Conservation (phyloP, 2,797 vertebrate genomes). For the Florisuga fusca region DNA sequence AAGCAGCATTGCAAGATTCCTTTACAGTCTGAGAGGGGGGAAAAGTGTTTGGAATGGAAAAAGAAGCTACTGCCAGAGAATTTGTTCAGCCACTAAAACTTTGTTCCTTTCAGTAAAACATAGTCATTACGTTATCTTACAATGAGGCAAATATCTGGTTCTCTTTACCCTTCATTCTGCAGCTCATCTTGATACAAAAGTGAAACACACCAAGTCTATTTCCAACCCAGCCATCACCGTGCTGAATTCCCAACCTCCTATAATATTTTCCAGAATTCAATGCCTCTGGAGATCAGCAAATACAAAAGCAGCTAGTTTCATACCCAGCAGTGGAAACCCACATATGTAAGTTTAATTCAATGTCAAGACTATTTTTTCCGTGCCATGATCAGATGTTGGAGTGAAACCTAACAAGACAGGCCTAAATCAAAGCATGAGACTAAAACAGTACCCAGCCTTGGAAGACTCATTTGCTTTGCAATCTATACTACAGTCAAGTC, state of each 20-base stretch:
- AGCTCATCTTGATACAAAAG: not conserved
- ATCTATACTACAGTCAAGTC: fast-evolving
- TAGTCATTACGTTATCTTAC: not conserved
- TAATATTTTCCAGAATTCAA: not conserved
- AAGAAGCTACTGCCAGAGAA: slow-evolving; percentile 27
- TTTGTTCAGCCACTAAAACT: slow-evolving; percentile 38
- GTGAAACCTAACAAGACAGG: not conserved
- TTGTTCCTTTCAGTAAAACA: slow-evolving; percentile 24
- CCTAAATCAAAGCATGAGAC: not conserved
- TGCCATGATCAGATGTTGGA: not conserved
- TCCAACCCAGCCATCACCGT: fast-evolving
- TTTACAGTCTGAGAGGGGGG: not conserved
- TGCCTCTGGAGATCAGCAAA: not conserved
- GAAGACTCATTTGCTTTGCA: not conserved
- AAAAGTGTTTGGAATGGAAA: slow-evolving; percentile 42
- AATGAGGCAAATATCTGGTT: slow-evolving; percentile 52
- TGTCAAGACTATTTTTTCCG: not conserved
- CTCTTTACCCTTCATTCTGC: slow-evolving; percentile 21
- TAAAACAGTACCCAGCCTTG: not conserved
- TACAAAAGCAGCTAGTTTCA: not conserved
- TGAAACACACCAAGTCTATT: not conserved
- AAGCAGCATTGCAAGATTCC: not conserved
- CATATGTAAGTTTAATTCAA: not conserved
- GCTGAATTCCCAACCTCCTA: not conserved
- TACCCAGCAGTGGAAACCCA: not conserved